A percentile compares a stretch with the other conserved stretches of the same genome.
Conservation (phyloP, 2,797 vertebrate species). For the Centropyge bicolor region DNA sequence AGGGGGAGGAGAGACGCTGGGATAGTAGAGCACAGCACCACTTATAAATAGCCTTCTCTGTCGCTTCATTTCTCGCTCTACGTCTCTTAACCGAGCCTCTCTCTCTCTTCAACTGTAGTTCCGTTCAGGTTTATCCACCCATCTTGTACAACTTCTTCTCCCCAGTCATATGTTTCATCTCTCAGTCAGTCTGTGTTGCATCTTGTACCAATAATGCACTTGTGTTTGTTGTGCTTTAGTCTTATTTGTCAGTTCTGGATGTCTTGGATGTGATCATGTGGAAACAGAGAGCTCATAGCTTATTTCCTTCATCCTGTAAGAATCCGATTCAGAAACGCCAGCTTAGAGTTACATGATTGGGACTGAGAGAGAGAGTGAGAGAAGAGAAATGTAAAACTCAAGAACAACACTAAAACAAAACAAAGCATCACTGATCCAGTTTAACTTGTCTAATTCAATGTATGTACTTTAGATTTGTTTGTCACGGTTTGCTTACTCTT, state of each 20-base stretch:
- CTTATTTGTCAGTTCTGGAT: neutral
- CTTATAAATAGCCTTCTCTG: conserved; percentile 83
- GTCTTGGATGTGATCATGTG: conserved; percentile 10
- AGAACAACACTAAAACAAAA: conserved; percentile 10
- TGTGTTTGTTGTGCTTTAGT: neutral
- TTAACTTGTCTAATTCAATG: conserved; percentile 16
- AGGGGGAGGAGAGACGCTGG: conserved; percentile 64
- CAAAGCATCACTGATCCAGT: conserved; percentile 20
- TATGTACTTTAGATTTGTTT: neutral
- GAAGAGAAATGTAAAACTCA: neutral
- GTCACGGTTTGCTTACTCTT: neutral
- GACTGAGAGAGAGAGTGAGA: conserved; percentile 2
- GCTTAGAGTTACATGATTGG: conserved; percentile 1
- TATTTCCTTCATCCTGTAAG: neutral
- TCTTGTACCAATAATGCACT: neutral
- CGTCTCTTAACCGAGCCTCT: conserved; percentile 47
- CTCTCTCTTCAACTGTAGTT: conserved; percentile 39
- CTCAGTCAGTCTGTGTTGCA: neutral
- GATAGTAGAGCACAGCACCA: conserved; percentile 80
- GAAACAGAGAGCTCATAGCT: neutral
- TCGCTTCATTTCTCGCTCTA: conserved; percentile 50
- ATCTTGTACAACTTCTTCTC: neutral
- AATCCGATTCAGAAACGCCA: conserved; percentile 16
- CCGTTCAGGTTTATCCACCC: conserved; percentile 19
- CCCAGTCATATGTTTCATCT: neutral